Conservation (phyloP, 2,113 vertebrate species). For the Petaurus breviceps region DNA sequence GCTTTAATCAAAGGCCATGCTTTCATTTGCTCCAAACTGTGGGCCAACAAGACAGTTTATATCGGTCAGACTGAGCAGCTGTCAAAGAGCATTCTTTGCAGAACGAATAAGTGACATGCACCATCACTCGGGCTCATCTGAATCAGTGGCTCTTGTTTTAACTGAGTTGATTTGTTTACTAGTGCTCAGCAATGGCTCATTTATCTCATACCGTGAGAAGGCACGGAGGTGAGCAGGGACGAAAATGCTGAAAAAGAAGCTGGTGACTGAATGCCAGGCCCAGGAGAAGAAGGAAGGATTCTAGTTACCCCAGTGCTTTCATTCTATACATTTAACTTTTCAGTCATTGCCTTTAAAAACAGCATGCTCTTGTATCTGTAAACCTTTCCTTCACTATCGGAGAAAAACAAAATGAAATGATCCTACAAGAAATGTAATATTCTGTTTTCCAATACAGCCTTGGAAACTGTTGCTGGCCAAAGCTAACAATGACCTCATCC, state of each 20-base stretch:
- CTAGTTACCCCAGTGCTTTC: neutral
- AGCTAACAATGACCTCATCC: neutral
- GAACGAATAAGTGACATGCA: constrained; percentile 68
- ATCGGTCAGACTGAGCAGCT: constrained; percentile 66
- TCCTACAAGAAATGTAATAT: neutral
- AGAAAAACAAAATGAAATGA: neutral
- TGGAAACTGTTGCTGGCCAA: neutral
- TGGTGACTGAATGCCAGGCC: neutral
- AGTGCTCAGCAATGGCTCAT: constrained; percentile 25
- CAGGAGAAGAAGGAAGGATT: neutral
- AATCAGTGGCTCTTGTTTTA: constrained; percentile 55
- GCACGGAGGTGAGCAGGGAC: neutral
- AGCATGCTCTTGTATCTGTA: neutral
- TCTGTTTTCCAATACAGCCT: neutral
- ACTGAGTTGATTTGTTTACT: constrained; percentile 40
- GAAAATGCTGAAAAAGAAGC: neutral
- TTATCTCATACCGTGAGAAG: neutral
- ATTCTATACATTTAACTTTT: neutral
- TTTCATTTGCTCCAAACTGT: constrained; percentile 15
- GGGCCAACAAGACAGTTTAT: constrained; percentile 25
- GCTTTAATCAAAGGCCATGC: constrained; percentile 10
- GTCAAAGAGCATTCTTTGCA: constrained; percentile 62
- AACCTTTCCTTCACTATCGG: neutral
- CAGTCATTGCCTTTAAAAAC: neutral
- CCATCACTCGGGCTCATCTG: neutral